Evolutionary conservation across 2,888 invertebrate genomes (phyloP).

Genomic region (Dicranocentrus wangi): DNA sequence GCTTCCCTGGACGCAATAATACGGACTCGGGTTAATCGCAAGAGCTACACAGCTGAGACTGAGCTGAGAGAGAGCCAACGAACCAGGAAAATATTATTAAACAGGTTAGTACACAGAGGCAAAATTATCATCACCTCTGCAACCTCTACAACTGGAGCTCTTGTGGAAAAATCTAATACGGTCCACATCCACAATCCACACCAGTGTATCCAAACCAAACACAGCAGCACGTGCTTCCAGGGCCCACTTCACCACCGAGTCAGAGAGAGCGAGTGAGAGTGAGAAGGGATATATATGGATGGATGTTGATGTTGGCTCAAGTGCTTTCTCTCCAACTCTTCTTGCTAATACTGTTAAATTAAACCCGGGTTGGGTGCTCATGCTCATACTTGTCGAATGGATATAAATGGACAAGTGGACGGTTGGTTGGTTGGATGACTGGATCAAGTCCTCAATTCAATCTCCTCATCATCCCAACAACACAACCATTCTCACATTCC

Average conservation of each 20-base stretch:
- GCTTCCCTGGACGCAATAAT: constrained; percentile 11
- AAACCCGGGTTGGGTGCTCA: no score
- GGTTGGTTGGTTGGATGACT: constrained; percentile 8
- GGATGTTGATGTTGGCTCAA: constrained; percentile 2
- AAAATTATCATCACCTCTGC: background rate
- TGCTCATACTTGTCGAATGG: background rate
- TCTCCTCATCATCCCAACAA: constrained; percentile 1
- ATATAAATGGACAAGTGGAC: constrained; percentile 27
- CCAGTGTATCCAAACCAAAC: no score
- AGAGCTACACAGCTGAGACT: no score
- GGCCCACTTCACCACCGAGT: no score
- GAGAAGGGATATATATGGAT: no score
- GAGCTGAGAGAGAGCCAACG: no score
- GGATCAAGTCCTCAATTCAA: constrained; percentile 13
- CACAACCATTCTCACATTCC: background rate
- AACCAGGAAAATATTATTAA: constrained; percentile 27
- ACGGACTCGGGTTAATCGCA: no score
- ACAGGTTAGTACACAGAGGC: constrained; percentile 15
- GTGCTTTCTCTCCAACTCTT: constrained; percentile 22
- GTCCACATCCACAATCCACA: no score
- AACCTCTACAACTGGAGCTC: background rate
- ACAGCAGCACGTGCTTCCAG: background rate
- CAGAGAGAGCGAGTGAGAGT: background rate
- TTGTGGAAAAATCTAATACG: no score
- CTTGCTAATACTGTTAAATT: no score